A percentile compares a stretch with the other conserved stretches of the same genome.
Conservation (phyloP, 37 sponge, comb jelly and placozoan species). For the Tethya wilhelma region DNA sequence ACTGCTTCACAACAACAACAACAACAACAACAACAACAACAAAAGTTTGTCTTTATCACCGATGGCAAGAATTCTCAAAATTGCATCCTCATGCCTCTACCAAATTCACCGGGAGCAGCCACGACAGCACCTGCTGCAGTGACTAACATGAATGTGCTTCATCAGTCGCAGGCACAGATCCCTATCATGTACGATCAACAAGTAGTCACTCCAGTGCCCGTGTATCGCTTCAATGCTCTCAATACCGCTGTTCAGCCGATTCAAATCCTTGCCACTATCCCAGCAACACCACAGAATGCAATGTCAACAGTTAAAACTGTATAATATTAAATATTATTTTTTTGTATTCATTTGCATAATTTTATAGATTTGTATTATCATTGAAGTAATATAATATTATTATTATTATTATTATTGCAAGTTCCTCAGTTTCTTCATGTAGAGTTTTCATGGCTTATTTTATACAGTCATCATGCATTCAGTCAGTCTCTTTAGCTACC, state of each 20-base stretch:
- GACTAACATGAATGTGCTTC: no score
- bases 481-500: no score
- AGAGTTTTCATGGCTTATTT: background rate
- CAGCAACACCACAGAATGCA: background rate
- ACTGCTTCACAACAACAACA: no score
- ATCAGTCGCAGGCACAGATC: background rate
- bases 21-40: no score
- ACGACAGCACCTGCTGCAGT: no score
- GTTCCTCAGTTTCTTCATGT: background rate
- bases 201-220: slow-evolving; percentile 16
- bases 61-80: no score
- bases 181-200: background rate
- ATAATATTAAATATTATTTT: background rate
- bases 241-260: slow-evolving; percentile 24
- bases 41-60: no score
- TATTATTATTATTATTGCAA: background rate
- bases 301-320: background rate
- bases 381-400: slow-evolving; percentile 1
- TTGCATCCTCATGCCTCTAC: no score
- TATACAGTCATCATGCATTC: no score
- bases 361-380: background rate
- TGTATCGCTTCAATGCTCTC: slow-evolving; percentile 17
- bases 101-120: no score
- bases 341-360: background rate
- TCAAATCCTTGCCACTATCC: slow-evolving; percentile 20